phyloP scores from a whole-genome alignment of 2,888 invertebrate genomes.

The Lepeophtheirus nordmannii region DNA sequence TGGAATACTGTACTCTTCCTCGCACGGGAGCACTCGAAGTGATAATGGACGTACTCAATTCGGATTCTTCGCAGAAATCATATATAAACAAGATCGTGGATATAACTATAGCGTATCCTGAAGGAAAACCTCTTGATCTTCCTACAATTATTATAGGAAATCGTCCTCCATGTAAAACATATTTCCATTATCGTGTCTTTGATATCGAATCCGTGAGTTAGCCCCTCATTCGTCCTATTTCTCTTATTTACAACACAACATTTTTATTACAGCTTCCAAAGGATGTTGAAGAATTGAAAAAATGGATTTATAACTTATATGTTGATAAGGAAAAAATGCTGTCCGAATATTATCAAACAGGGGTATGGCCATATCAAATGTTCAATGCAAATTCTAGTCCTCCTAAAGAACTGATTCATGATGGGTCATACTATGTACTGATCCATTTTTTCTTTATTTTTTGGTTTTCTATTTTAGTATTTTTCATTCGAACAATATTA shows the following conservation, averaged over 20 bases:
- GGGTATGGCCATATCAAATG: conserved; percentile 11
- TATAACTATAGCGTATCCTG: conserved; percentile 22
- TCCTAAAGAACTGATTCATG: conserved; percentile 10
- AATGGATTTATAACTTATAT: conserved; percentile 14
- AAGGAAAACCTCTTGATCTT: conserved; percentile 19
- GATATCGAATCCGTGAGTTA: conserved; percentile 14
- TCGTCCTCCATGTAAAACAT: conserved; percentile 18
- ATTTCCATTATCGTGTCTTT: conserved; percentile 18
- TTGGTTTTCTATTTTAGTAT: too few species aligned
- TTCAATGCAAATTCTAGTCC: not conserved
- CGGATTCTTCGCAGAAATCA: not conserved
- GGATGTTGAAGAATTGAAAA: not conserved
- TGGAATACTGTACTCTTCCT: conserved; percentile 19
- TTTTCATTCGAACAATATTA: too few species aligned
- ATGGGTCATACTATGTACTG: not conserved
- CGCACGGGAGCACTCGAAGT: conserved; percentile 20
- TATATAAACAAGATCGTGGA: conserved; percentile 7
- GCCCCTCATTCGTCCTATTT: not conserved
- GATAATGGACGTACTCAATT: conserved; percentile 16
- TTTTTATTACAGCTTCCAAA: conserved; percentile 16
- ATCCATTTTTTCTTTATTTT: conserved; percentile 4
- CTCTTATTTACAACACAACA: not conserved
- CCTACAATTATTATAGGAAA: conserved; percentile 9
- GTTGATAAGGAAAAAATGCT: conserved; percentile 14
- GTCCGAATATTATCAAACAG: conserved; percentile 7